These are phyloP conservation scores for Drosophila insularis DNA, from an alignment of 1,140 invertebrate genomes.

Conservation along the genomic window DNA sequence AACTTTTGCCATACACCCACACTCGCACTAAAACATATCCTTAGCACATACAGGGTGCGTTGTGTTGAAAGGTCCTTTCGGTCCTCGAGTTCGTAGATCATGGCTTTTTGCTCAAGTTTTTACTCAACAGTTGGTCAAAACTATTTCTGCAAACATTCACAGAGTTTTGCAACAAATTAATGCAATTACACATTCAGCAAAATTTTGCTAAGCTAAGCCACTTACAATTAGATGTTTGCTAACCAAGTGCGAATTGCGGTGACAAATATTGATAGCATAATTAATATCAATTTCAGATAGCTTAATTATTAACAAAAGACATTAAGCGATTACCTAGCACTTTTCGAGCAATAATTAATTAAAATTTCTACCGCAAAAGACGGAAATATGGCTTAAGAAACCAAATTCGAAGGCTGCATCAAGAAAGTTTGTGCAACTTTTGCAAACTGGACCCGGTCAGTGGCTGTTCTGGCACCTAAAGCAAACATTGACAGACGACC, in stretches of 20 bases:
- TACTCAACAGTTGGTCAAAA: slow-evolving; percentile 58
- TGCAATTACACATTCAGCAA: slow-evolving; percentile 57
- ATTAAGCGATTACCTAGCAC: slow-evolving; percentile 43
- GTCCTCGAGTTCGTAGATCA: slow-evolving; percentile 47
- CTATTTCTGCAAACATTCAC: slow-evolving; percentile 26
- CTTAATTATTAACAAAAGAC: slow-evolving; percentile 67
- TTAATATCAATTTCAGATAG: slow-evolving; percentile 54
- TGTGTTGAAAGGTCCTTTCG: slow-evolving; percentile 29
- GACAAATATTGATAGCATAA: slow-evolving; percentile 71
- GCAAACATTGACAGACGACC: slow-evolving; percentile 75
- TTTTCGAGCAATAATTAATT: slow-evolving; percentile 62
- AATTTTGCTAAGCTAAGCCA: slow-evolving; percentile 11
- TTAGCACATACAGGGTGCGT: slow-evolving; percentile 13
- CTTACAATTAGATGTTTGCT: slow-evolving; percentile 35
- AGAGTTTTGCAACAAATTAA: slow-evolving; percentile 56
- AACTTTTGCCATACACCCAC: slow-evolving; percentile 24
- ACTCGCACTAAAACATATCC: not conserved
- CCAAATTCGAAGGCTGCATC: not conserved
- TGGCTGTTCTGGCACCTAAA: slow-evolving; percentile 62
- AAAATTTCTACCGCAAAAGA: slow-evolving; percentile 26
- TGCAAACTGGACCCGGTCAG: slow-evolving; percentile 8
- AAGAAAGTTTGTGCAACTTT: slow-evolving; percentile 34
- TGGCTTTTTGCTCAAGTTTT: slow-evolving; percentile 31
- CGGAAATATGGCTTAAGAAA: not conserved
- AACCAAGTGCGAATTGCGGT: slow-evolving; percentile 48